Evolutionary conservation across 1,140 invertebrate genomes (phyloP).

Genomic region (Drosophila sucinea): DNA sequence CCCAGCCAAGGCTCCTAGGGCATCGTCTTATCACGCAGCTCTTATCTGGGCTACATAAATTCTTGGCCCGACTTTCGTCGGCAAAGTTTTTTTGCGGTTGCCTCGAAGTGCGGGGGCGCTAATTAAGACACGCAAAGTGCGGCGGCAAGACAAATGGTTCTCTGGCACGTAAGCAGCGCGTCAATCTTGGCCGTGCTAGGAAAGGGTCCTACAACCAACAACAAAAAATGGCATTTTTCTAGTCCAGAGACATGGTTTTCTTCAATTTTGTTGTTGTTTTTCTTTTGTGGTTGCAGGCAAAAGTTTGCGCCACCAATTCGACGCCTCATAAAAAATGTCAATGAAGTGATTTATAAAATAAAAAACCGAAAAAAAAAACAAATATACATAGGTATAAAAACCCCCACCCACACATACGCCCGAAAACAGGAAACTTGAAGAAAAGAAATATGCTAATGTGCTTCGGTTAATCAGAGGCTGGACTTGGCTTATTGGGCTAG

Average conservation of each 20-base stretch:
- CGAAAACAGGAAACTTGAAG: constrained; percentile 3
- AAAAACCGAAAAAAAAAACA: not conserved
- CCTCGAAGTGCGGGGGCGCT: constrained; percentile 44
- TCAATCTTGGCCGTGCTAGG: constrained; percentile 51
- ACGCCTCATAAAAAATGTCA: constrained; percentile 77
- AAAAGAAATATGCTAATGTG: constrained; percentile 65
- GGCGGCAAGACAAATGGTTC: constrained; percentile 72
- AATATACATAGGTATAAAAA: not conserved
- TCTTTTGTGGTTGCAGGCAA: constrained; percentile 26
- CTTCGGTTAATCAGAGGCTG: constrained; percentile 52
- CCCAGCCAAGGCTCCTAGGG: constrained; percentile 34
- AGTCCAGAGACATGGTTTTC: constrained; percentile 38
- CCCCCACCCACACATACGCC: not conserved
- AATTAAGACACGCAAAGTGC: constrained; percentile 80
- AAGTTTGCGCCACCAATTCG: constrained; percentile 50
- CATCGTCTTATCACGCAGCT: constrained; percentile 48
- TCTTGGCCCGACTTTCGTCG: constrained; percentile 55
- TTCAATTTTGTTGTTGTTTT: not conserved
- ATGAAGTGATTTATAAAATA: constrained; percentile 74
- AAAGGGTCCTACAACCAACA: not conserved
- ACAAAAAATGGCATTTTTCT: constrained; percentile 43
- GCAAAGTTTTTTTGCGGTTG: constrained; percentile 59
- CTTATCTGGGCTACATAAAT: constrained; percentile 78
- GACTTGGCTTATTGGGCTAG: constrained; percentile 56
- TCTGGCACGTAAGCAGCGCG: constrained; percentile 68